Evolutionary conservation across 1,140 invertebrate genomes (phyloP).

Genomic region (Hylaeus volcanicus): DNA sequence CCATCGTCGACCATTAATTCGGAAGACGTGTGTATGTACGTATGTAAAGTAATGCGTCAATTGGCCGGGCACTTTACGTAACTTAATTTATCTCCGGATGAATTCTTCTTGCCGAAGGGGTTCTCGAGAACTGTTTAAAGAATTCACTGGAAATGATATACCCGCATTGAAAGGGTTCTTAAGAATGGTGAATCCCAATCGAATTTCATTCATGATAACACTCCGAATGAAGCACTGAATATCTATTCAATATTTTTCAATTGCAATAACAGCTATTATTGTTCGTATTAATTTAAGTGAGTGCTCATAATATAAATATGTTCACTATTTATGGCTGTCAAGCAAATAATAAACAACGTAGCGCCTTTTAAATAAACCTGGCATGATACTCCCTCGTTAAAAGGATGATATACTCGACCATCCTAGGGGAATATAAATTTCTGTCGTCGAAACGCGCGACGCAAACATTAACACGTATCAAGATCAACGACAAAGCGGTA

Average conservation of each 20-base stretch:
- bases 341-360: too few species aligned
- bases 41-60: conserved; percentile 34
- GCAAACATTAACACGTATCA: not conserved
- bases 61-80: conserved; percentile 32
- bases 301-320: too few species aligned
- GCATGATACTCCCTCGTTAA: too few species aligned
- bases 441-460: not conserved
- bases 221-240: too few species aligned
- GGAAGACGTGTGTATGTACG: conserved; percentile 8
- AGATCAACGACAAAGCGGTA: conserved; percentile 16
- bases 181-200: not conserved
- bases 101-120: conserved; percentile 7
- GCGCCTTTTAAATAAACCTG: too few species aligned
- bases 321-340: too few species aligned
- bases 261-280: too few species aligned
- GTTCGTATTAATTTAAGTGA: too few species aligned
- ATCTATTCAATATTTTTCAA: too few species aligned
- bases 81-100: conserved; percentile 29
- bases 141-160: conserved; percentile 5
- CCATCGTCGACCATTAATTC: conserved; percentile 20
- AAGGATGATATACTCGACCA: not conserved
- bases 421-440: not conserved
- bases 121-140: conserved; percentile 8
- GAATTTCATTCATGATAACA: not conserved
- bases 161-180: not conserved